Conservation (phyloP, 1,140 invertebrate species). For the Elysia chlorotica region DNA sequence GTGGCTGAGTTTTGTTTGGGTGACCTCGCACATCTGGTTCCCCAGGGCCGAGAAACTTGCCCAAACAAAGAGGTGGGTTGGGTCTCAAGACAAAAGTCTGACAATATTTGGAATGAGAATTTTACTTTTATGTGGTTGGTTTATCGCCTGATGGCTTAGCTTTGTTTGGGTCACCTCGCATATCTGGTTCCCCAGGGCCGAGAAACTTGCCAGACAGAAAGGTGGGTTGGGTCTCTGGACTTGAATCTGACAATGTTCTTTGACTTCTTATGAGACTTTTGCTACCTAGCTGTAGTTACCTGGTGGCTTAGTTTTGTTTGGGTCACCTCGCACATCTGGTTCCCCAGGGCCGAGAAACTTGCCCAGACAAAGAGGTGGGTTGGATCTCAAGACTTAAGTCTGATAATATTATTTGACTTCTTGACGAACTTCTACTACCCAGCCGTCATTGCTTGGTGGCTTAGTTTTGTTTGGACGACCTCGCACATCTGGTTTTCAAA, state of each 20-base stretch:
- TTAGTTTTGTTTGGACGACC: no score
- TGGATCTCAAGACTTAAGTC: no score
- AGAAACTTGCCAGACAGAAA: constrained; percentile 52
- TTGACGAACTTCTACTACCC: no score
- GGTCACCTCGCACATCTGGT: constrained; percentile 52
- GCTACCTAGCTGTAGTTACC: constrained; percentile 36
- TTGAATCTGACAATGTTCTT: no score
- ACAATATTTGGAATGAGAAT: no score
- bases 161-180: constrained; percentile 51
- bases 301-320: constrained; percentile 55
- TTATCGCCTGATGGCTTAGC: constrained; percentile 48
- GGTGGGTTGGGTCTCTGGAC: constrained; percentile 26
- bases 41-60: constrained; percentile 49
- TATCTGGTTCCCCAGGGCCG: constrained; percentile 52
- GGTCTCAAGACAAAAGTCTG: no score
- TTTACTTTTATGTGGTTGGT: no score
- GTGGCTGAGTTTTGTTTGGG: constrained; percentile 54
- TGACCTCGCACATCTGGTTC: constrained; percentile 51
- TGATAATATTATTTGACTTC: no score
- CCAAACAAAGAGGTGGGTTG: constrained; percentile 44
- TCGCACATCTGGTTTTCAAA: no score
- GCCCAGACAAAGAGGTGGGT: constrained; percentile 48
- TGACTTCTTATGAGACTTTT: constrained; percentile 38
- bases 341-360: constrained; percentile 47
- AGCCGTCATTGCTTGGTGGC: no score